Evolutionary conservation across 2,113 vertebrate genomes (phyloP).

Genomic region (Tachysurus fulvidraco): DNA sequence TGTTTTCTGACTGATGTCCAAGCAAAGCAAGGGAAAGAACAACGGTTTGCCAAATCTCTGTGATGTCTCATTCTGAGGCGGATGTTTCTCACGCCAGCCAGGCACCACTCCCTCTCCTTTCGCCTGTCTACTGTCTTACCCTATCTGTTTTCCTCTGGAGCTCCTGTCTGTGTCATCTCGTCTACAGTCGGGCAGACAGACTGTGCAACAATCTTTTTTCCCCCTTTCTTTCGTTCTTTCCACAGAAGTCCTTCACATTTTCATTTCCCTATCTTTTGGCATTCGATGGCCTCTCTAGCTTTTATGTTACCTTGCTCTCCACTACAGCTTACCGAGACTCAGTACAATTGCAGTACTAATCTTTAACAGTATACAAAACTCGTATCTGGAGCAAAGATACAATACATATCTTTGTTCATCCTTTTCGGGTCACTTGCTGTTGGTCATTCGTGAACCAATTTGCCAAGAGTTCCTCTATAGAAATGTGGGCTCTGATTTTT

Average conservation of each 20-base stretch:
- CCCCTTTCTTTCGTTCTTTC: not conserved
- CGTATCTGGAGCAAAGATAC: not conserved
- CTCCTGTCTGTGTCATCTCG: not conserved
- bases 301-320: not conserved
- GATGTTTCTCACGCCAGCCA: conserved; percentile 22
- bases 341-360: not conserved
- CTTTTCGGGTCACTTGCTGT: not conserved
- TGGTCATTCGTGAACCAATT: not conserved
- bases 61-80: not conserved
- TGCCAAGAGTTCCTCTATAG: not conserved
- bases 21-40: not conserved
- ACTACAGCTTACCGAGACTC: not conserved
- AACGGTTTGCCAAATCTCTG: conserved; percentile 4
- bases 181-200: not conserved
- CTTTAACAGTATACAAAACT: not conserved
- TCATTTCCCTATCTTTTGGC: not conserved
- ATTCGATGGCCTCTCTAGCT: not conserved
- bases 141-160: not conserved
- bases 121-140: conserved; percentile 32
- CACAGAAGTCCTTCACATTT: not conserved
- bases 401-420: not conserved
- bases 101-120: conserved; percentile 22
- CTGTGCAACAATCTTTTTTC: not conserved
- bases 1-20: not conserved
- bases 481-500: not conserved